Base-by-base conservation (phyloP, 1,140 invertebrate species). In the Papilio aristodemus region DNA sequence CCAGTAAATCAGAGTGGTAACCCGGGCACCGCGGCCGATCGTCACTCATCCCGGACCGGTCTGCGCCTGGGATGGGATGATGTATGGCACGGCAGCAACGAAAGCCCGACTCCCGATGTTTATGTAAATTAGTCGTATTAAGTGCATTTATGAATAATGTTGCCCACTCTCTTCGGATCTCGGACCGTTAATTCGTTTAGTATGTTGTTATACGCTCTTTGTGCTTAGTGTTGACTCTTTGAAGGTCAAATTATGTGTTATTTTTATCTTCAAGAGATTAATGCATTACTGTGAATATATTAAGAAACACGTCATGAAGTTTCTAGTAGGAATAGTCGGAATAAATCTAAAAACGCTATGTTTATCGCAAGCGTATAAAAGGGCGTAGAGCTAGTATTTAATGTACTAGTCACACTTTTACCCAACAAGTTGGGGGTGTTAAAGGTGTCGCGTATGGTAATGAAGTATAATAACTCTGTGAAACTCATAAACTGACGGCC, bases 1-100 rank as follows among this genome's bases (percentile, higher is more conserved):
- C 68, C 74, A 77, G 74, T 79, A 79, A 77, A 82, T 78, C 79
- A 81, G 63, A 71, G 73, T 68, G 76, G 73, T 72, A 74, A 75
- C 73, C 71, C 72, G 67, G 68, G 50, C 67, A 43, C 54, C 68
- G 57, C 60, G 58, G 14, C 68, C 46, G 67, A 74, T 77, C 78
- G 80, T 81, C 79, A 71, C 67, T 80, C 78, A 78, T 77, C 71
- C 69, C 64, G 68, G 73, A 62, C 62, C 70, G 69, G 63, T 69
- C 46, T 38, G n/a, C 41, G 54, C 43, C 67, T 37, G 36, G 19
- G 43, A 7, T 17, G 1, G 32, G 17, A 69, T 73, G 74, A 76
- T 71, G 69, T 72, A 76, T 76, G 25, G 46, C 32, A 68, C 57
- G 36, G 59, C 59, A 62, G 59, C 59, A 59, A 32, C 59, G 64